Evolutionary conservation across 2,888 invertebrate genomes (phyloP).

Genomic region (Cylindroiulus punctatus): DNA sequence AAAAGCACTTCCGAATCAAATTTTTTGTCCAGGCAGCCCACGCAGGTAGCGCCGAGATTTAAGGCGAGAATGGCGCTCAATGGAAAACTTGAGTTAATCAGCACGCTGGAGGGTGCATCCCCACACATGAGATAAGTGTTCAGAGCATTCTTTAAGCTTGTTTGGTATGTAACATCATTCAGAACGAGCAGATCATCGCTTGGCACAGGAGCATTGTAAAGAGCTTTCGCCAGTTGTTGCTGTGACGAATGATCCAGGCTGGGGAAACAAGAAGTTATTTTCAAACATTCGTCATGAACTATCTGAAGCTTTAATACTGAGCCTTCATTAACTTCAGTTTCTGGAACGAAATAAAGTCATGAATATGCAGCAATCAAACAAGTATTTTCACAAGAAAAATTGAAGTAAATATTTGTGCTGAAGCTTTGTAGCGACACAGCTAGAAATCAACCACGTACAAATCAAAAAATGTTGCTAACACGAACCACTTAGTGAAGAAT

Average conservation of each 20-base stretch:
- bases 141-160: background rate
- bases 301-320: background rate
- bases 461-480: background rate
- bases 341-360: background rate
- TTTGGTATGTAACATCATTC: constrained; percentile 1
- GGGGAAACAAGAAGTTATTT: background rate
- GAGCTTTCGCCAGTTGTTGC: background rate
- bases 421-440: too few species aligned
- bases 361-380: too few species aligned
- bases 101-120: background rate
- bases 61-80: background rate
- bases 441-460: too few species aligned
- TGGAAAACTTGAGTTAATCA: background rate
- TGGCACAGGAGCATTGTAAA: background rate
- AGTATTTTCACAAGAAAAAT: too few species aligned
- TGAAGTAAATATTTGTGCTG: too few species aligned
- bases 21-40: background rate
- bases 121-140: background rate
- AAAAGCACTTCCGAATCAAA: background rate
- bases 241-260: background rate
- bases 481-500: background rate
- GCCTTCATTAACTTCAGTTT: background rate
- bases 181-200: background rate
- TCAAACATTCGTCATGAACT: background rate
- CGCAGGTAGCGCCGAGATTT: background rate